A percentile compares a stretch with the other conserved stretches of the same genome.
Conservation (phyloP, 2,113 vertebrate genomes). For the Tonatia bakeri region DNA sequence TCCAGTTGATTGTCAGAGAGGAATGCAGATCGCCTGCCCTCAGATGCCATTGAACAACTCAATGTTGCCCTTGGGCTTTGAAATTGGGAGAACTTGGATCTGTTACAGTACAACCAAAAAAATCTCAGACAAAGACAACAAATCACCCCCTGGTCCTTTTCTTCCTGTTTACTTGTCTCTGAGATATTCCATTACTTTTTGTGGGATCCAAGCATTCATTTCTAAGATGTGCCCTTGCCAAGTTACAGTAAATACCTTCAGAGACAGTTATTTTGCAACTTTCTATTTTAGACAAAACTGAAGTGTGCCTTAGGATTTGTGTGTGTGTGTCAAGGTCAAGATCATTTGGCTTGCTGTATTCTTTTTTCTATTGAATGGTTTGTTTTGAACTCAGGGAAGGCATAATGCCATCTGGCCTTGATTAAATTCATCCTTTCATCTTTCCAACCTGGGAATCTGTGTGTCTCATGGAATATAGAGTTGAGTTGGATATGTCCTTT, state of each 20-base stretch:
- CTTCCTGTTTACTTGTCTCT: constrained; percentile 62
- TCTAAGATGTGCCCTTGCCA: constrained; percentile 49
- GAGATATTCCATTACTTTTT: constrained; percentile 51
- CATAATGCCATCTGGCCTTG: constrained; percentile 66
- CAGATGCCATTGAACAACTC: constrained; percentile 15
- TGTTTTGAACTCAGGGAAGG: constrained; percentile 61
- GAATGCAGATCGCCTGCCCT: neutral
- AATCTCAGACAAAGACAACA: neutral
- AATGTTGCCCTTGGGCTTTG: constrained; percentile 29
- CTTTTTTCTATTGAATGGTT: constrained; percentile 59
- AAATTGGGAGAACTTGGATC: constrained; percentile 37
- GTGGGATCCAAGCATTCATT: constrained; percentile 54
- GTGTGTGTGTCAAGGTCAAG: constrained; percentile 37
- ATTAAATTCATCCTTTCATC: constrained; percentile 55
- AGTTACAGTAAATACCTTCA: constrained; percentile 73
- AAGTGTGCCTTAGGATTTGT: constrained; percentile 53
- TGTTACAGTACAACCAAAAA: constrained; percentile 11
- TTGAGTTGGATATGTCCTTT: constrained; percentile 48
- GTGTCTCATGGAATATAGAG: constrained; percentile 67
- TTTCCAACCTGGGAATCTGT: constrained; percentile 62
- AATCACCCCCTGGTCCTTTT: neutral
- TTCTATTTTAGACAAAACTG: constrained; percentile 69
- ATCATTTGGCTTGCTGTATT: constrained; percentile 53
- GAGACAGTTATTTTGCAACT: constrained; percentile 59
- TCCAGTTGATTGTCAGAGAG: constrained; percentile 4